phyloP scores from a whole-genome alignment of 1,140 invertebrate species.

The Cecropterus lyciades region DNA sequence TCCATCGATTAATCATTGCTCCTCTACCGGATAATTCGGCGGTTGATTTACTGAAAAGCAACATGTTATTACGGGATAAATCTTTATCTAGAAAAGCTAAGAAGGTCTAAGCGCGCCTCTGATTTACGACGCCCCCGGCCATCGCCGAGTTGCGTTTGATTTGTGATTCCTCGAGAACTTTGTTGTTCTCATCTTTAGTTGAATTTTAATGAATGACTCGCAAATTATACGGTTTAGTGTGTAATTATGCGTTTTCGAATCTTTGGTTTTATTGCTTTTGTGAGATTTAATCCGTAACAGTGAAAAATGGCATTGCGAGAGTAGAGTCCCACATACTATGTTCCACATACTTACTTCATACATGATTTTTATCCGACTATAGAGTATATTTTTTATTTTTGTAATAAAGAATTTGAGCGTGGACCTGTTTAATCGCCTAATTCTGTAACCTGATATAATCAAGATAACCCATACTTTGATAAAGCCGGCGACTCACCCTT shows the following conservation, averaged over 20 bases:
- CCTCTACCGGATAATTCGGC: constrained; percentile 83
- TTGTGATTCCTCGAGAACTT: constrained; percentile 71
- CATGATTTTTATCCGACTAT: no score
- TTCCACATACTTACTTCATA: neutral
- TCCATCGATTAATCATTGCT: constrained; percentile 76
- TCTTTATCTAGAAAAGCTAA: constrained; percentile 84
- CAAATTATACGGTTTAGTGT: constrained; percentile 71
- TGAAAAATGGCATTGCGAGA: constrained; percentile 32
- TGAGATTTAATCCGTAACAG: constrained; percentile 45
- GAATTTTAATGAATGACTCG: constrained; percentile 80
- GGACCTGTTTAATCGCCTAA: no score
- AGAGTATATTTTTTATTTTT: neutral
- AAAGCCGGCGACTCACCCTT: constrained; percentile 59
- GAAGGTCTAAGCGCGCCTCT: constrained; percentile 77
- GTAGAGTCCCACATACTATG: constrained; percentile 11
- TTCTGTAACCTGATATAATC: neutral
- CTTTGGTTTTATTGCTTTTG: constrained; percentile 75
- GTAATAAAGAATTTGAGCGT: no score
- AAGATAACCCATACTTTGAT: constrained; percentile 13
- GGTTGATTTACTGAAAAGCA: constrained; percentile 83
- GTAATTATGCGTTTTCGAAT: constrained; percentile 68
- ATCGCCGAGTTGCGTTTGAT: constrained; percentile 74
- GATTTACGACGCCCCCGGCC: constrained; percentile 74
- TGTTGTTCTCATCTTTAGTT: constrained; percentile 78
- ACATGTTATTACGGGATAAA: constrained; percentile 83